Conservation (phyloP, 2,888 invertebrate genomes). For the Cheilosia impressa region DNA sequence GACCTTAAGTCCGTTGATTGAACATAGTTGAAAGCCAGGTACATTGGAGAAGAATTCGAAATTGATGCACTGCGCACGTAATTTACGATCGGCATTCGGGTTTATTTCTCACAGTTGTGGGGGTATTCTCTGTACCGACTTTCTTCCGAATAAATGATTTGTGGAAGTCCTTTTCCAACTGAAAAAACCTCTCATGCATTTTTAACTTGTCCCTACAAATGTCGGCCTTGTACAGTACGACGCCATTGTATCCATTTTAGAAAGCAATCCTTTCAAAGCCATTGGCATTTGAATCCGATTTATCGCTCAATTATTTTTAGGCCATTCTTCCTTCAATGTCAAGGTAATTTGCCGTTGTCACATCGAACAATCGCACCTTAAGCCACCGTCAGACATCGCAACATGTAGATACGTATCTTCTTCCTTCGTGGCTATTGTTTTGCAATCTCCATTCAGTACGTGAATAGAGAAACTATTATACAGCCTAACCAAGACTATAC, state of each 20-base stretch:
- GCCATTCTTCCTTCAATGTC: conserved; percentile 42
- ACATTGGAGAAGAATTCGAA: too few species aligned
- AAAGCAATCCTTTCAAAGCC: conserved; percentile 2
- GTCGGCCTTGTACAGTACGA: too few species aligned
- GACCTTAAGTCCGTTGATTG: too few species aligned
- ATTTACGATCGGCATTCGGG: too few species aligned
- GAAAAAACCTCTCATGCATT: too few species aligned
- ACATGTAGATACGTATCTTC: conserved; percentile 23
- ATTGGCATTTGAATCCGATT: conserved; percentile 31
- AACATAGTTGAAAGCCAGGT: too few species aligned
- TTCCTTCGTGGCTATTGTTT: conserved; percentile 43
- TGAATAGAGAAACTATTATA: background rate
- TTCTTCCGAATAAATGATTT: too few species aligned
- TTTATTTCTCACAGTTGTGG: too few species aligned
- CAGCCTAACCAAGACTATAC: conserved; percentile 10
- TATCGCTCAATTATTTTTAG: conserved; percentile 37
- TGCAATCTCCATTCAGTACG: conserved; percentile 47
- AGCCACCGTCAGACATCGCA: conserved; percentile 28
- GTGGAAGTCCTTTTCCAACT: rapidly evolving
- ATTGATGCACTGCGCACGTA: too few species aligned
- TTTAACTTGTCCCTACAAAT: too few species aligned
- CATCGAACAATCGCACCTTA: conserved; percentile 45
- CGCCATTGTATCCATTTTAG: too few species aligned
- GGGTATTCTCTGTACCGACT: too few species aligned
- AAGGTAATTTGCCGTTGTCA: conserved; percentile 65